Conservation (phyloP, 2,888 invertebrate species). For the Melanargia galathea region DNA sequence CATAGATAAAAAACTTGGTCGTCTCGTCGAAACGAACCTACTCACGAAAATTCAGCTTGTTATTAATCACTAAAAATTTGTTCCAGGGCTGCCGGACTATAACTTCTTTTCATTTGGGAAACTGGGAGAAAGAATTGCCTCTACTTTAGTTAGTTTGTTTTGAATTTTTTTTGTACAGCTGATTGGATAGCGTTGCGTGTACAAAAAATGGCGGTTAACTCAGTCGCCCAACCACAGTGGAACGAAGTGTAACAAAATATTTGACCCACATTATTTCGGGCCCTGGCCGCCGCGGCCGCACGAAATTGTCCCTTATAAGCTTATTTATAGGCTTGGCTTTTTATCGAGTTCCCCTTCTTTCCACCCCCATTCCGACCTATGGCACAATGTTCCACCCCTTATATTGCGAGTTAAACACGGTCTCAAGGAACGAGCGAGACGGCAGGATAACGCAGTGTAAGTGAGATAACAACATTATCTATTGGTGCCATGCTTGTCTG, state of each 20-base stretch:
- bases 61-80: no score
- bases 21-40: no score
- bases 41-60: no score
- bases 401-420: conserved; percentile 50
- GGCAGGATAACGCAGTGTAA: conserved; percentile 34
- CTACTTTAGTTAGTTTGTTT: no score
- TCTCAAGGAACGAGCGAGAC: conserved; percentile 59
- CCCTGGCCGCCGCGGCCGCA: conserved; percentile 27
- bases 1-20: no score
- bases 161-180: no score
- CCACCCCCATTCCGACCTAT: conserved; percentile 57
- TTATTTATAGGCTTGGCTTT: conserved; percentile 67
- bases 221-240: neutral
- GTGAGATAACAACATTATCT: conserved; percentile 18
- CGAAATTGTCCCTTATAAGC: conserved; percentile 31
- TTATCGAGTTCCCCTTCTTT: conserved; percentile 60
- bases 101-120: no score
- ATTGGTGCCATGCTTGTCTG: conserved; percentile 25
- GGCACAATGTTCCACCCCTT: conserved; percentile 50
- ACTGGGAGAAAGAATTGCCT: no score
- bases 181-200: no score
- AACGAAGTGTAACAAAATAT: neutral
- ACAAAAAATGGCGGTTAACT: neutral
- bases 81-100: no score
- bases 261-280: conserved; percentile 26